Evolutionary conservation across 2,888 invertebrate genomes (phyloP).

Genomic region (Lasioglossum morio): DNA sequence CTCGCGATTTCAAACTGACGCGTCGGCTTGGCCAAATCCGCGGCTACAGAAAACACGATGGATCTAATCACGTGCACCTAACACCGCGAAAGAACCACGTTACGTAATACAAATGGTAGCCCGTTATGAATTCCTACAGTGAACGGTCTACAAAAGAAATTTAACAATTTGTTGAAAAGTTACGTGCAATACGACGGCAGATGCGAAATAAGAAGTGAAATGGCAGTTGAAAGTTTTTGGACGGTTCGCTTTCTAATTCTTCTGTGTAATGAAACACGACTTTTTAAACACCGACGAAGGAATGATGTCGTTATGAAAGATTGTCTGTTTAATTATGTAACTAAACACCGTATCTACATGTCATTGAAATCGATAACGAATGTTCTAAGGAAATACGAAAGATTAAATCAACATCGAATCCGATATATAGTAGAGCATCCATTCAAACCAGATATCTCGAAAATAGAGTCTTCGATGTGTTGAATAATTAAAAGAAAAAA

Average conservation of each 20-base stretch:
- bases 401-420: too few relatives aligned
- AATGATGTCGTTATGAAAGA: background rate
- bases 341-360: too few relatives aligned
- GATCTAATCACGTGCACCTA: constrained; percentile 17
- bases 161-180: background rate
- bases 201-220: background rate
- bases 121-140: background rate
- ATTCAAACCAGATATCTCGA: too few relatives aligned
- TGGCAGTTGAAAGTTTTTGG: background rate
- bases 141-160: background rate
- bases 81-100: background rate
- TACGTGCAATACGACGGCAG: too few relatives aligned
- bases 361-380: too few relatives aligned
- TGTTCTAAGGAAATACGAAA: too few relatives aligned
- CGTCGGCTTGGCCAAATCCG: background rate
- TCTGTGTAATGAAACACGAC: background rate
- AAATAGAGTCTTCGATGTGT: too few relatives aligned
- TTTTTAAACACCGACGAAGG: background rate
- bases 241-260: background rate
- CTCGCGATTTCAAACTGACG: constrained; percentile 8
- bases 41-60: constrained; percentile 21
- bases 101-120: background rate
- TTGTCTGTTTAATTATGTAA: too few relatives aligned
- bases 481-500: too few relatives aligned
- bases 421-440: too few relatives aligned